Evolutionary conservation across 2,888 invertebrate species (phyloP).

Genomic region (Troglohyphantes excavatus): DNA sequence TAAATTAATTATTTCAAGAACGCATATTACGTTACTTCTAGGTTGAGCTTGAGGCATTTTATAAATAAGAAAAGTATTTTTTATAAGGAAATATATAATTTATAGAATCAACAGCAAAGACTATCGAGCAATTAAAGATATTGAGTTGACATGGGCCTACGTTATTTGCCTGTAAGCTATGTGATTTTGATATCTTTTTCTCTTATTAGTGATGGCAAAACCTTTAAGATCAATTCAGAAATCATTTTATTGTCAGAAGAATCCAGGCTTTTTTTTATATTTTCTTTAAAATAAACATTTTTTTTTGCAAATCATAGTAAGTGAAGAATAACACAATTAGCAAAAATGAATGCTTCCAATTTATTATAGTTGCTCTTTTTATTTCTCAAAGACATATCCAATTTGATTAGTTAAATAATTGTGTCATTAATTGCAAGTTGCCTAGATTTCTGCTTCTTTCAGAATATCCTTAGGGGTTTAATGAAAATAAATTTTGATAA

Average conservation of each 20-base stretch:
- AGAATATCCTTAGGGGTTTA: no score
- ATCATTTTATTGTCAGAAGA: not conserved
- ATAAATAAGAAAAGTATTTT: not conserved
- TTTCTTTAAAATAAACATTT: no score
- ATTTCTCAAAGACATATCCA: no score
- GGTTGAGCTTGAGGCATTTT: not conserved
- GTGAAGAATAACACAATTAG: no score
- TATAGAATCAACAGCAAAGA: constrained; percentile 14
- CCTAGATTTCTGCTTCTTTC: no score
- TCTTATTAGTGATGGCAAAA: constrained; percentile 3
- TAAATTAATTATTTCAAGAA: constrained; percentile 7
- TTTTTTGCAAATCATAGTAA: no score
- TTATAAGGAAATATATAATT: not conserved
- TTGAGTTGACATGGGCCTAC: not conserved
- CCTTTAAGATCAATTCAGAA: constrained; percentile 23
- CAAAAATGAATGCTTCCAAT: no score
- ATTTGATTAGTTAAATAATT: no score
- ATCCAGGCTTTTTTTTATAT: not conserved
- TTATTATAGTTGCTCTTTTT: no score
- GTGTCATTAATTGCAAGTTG: no score
- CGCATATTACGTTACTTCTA: not conserved
- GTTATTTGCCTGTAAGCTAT: constrained; percentile 2
- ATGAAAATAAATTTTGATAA: no score
- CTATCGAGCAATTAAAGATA: constrained; percentile 22
- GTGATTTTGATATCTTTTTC: not conserved